A percentile compares a stretch with the other conserved stretches of the same genome.
These are phyloP conservation scores for Cyanoderma ruficeps DNA, from an alignment of 2,113 vertebrate species.

Conservation along the genomic window DNA sequence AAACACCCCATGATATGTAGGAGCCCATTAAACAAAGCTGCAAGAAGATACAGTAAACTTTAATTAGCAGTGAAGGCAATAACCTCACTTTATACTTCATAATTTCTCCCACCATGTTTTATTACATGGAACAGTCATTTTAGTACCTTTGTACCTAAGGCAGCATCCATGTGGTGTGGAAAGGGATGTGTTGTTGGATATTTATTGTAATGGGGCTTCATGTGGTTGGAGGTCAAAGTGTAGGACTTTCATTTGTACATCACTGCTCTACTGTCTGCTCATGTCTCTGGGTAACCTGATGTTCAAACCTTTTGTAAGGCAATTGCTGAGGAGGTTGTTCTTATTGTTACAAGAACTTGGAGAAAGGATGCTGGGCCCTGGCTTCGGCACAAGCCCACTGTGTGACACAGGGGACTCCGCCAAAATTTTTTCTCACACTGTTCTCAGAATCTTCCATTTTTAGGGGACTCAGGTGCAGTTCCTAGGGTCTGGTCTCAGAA, in stretches of 20 bases:
- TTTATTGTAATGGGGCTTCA: constrained; percentile 72
- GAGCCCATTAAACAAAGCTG: constrained; percentile 70
- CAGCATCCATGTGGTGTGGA: constrained; percentile 66
- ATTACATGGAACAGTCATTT: constrained; percentile 68
- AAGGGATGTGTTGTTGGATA: constrained; percentile 69
- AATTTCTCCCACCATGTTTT: constrained; percentile 70
- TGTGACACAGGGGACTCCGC: constrained; percentile 28
- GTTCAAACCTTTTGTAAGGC: constrained; percentile 70
- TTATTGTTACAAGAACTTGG: constrained; percentile 60
- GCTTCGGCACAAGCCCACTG: constrained; percentile 41
- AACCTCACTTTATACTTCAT: constrained; percentile 68
- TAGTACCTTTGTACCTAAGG: constrained; percentile 72
- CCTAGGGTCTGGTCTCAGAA: not conserved
- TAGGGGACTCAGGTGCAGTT: not conserved
- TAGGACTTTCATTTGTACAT: constrained; percentile 72
- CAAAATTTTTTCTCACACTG: constrained; percentile 39
- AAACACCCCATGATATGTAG: constrained; percentile 61
- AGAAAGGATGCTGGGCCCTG: constrained; percentile 64
- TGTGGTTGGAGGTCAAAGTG: constrained; percentile 70
- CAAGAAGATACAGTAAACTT: constrained; percentile 71
- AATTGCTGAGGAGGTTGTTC: constrained; percentile 72
- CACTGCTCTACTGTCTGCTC: constrained; percentile 66
- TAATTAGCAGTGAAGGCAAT: constrained; percentile 72
- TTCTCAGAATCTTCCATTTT: constrained; percentile 2
- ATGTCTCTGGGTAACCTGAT: constrained; percentile 68